Base-by-base conservation (phyloP, 1,140 invertebrate genomes). In the Drosophila erecta region DNA sequence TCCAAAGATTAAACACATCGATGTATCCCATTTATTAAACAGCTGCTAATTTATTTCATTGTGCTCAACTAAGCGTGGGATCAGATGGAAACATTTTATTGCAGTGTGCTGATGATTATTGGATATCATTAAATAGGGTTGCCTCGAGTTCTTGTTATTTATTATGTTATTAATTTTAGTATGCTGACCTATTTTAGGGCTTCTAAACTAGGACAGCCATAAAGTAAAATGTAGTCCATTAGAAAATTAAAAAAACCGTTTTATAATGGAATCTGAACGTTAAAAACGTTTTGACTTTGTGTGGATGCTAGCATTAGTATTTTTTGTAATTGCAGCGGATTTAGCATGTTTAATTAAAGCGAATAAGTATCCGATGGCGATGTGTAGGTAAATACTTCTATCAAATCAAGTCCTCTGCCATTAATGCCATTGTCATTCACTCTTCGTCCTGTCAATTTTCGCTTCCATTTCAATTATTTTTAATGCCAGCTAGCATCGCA, bases 401-500 rank as follows among this genome's bases (percentile, higher is more conserved):
- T 73, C 10, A 24, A 59, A 51, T 71, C 66, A 38, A 51, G 33
- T 50, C 38, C 17, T 11, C 14, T 4, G 4, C 54, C 46, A 72
- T 70, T 70, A 67, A 71, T 43, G 51, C 40, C 38, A 62, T 62
- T 74, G 57, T 54, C 69, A 74, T 62, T 73, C 69, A 62, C 37
- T 55, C 46, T 43, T 53, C 30, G 60, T 53, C 37, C 71, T 66
- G 73, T 67, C 73, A 60, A 59, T 67, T 76, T 60, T 37, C 46
- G 53, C 60, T 76, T 51, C 44, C 30, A 66, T 76, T 76, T 76
- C 47, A 54, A 76, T 65, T 57, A 66, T 66, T 66, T 66, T 66
- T 72, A 59, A 71, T 72, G 38, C 47, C 49, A 55, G 17, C 17
- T 38, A 20, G 43, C 41, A 70, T 70, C 27, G 43, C 41, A 70